Evolutionary conservation across 2,888 invertebrate genomes (phyloP).

Genomic region (Corythucha ciliata): DNA sequence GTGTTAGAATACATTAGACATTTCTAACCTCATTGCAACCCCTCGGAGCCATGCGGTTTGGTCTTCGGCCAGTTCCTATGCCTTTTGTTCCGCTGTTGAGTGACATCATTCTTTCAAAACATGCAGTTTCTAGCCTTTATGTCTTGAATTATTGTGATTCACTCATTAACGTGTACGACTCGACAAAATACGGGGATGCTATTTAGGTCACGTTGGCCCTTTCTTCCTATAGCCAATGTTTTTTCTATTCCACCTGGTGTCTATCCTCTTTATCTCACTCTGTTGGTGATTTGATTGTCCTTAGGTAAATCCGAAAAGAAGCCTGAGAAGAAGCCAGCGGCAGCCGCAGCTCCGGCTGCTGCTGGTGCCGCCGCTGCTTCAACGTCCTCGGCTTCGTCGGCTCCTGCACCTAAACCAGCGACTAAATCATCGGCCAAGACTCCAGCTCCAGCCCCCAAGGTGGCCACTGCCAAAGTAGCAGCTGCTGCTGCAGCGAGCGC

Average conservation of each 20-base stretch:
- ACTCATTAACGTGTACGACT: no score
- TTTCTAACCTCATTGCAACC: constrained; percentile 17
- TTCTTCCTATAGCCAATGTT: no score
- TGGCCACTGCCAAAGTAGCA: constrained; percentile 38
- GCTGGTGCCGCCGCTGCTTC: constrained; percentile 39
- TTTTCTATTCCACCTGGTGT: no score
- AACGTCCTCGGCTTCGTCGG: no score
- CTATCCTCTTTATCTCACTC: background rate
- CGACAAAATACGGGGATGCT: no score
- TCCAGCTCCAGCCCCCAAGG: constrained; percentile 38
- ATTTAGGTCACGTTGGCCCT: no score
- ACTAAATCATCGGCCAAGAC: constrained; percentile 37
- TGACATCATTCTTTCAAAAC: no score
- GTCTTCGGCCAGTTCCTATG: no score
- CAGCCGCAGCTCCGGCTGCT: constrained; percentile 45
- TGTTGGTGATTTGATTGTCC: background rate
- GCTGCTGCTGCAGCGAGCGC: constrained; percentile 39
- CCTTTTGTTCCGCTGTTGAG: no score
- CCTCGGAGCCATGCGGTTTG: constrained; percentile 5
- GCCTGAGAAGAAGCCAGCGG: constrained; percentile 49
- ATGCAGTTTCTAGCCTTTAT: background rate
- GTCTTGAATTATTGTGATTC: no score
- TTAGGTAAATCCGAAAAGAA: constrained; percentile 36
- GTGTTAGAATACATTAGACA: background rate
- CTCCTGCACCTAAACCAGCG: constrained; percentile 41